These are phyloP conservation scores for Dendrolimus houi DNA, from an alignment of 2,888 invertebrate species.

Conservation along the genomic window DNA sequence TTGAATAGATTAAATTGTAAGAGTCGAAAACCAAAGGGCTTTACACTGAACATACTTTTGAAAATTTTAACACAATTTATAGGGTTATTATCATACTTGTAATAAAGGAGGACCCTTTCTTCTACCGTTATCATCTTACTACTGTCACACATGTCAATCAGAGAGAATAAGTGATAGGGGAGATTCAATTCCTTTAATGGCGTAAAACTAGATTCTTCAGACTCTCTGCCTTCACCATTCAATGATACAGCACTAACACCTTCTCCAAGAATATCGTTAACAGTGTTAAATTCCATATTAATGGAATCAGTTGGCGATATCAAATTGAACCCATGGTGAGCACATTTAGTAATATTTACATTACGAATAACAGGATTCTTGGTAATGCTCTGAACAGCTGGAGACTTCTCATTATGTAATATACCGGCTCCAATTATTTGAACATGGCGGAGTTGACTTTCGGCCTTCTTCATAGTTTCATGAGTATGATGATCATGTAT, in stretches of 20 bases:
- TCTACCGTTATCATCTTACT: slow-evolving; percentile 93
- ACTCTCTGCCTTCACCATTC: slow-evolving; percentile 94
- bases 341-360: slow-evolving; percentile 89
- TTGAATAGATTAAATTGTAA: slow-evolving; percentile 95
- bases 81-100: slow-evolving; percentile 97
- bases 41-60: slow-evolving; percentile 88
- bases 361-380: slow-evolving; percentile 89
- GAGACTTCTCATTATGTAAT: slow-evolving; percentile 95
- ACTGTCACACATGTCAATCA: slow-evolving; percentile 97
- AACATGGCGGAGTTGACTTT: slow-evolving; percentile 87
- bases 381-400: slow-evolving; percentile 93
- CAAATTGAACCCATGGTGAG: slow-evolving; percentile 94
- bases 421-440: slow-evolving; percentile 95
- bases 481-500: slow-evolving; percentile 90
- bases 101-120: slow-evolving; percentile 93
- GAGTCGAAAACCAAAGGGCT: slow-evolving; percentile 92
- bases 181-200: slow-evolving; percentile 88
- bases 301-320: slow-evolving; percentile 91
- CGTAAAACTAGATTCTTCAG: slow-evolving; percentile 90
- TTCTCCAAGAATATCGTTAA: slow-evolving; percentile 90
- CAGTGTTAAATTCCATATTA: slow-evolving; percentile 83
- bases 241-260: slow-evolving; percentile 93
- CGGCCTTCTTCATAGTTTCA: slow-evolving; percentile 79
- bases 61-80: slow-evolving; percentile 99
- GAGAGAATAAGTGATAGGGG: slow-evolving; percentile 94